phyloP scores from a whole-genome alignment of 2,113 vertebrate genomes.

The Eptesicus fuscus region DNA sequence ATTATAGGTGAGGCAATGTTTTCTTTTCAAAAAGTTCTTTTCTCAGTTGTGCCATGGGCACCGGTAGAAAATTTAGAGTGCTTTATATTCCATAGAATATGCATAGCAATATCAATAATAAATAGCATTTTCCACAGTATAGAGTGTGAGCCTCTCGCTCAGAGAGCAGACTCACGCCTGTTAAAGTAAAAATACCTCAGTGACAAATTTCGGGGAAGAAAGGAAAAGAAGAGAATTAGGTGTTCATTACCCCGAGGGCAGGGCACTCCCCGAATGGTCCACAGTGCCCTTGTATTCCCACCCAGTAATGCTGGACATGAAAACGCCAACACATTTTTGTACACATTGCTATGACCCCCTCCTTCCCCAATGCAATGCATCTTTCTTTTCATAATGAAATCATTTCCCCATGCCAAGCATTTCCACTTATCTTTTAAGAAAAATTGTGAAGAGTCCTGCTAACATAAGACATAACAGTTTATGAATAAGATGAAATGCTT shows the following conservation, averaged over 20 bases:
- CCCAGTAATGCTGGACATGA: background rate
- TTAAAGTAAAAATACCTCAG: slow-evolving; percentile 65
- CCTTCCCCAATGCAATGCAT: fast-evolving
- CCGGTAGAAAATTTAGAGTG: slow-evolving; percentile 45
- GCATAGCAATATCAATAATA: slow-evolving; percentile 72
- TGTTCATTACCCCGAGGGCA: slow-evolving; percentile 5
- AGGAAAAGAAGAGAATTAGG: background rate
- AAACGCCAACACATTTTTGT: background rate
- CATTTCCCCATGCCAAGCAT: background rate
- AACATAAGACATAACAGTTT: background rate
- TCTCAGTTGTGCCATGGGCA: slow-evolving; percentile 62
- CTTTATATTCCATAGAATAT: slow-evolving; percentile 70
- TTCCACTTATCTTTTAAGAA: background rate
- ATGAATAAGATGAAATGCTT: background rate
- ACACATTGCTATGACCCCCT: fast-evolving
- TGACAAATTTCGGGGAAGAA: slow-evolving; percentile 60
- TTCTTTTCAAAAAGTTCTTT: slow-evolving; percentile 73
- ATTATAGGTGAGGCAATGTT: slow-evolving; percentile 73
- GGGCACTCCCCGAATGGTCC: background rate
- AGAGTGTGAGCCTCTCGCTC: slow-evolving; percentile 8
- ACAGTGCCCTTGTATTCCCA: background rate
- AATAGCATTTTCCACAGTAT: slow-evolving; percentile 64
- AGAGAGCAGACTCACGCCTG: slow-evolving; percentile 45
- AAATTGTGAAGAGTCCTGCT: background rate
- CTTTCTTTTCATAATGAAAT: background rate